Evolutionary conservation across 2,113 vertebrate genomes (phyloP), one percentile per base, ranked within the genome.

Genomic region (Thryonomys swinderianus): DNA sequence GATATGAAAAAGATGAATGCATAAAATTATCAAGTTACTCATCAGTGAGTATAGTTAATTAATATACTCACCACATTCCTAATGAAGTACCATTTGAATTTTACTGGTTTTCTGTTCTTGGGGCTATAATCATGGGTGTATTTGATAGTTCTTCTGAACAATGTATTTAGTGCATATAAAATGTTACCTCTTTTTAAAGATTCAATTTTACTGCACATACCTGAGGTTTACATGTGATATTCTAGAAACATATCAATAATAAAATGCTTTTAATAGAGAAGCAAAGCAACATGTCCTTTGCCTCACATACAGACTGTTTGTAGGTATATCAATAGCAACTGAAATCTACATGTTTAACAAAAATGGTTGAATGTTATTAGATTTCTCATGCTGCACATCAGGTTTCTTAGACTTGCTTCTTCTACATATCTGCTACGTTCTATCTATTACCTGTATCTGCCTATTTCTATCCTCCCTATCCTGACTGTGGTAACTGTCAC

Each of bases 1-100:
- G 25, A 94, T 40, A 78, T 78, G 40, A 32, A 37, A 66, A 62
- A 84, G 88, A 91, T 83, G 90, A 95, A 96, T 95, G 66, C 59
- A 57, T 93, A 85, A 79, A 91, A 80, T 85, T 53, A 95, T 34
- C 32, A 81, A 18, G 13, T 73, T 71, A 81, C 67, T 90, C 34
- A 90, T 82, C 40, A 61, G 23, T 90, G 17, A 42, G 4, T 78
- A 59, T 17, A 85, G 3, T 3, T 40, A 61, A 81, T 3, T 53
- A 86, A 40, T 42, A 48, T 1, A 89, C 34, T 4, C 37, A 93
- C 71, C 13, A 48, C 67, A 42, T 79, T 3, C 18, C n/a, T 83
- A 30, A 90, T 69, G 83, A 74, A 51, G 37, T 25, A 82, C 57
- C 37, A 85, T 34, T 27, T 73, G 37, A 89, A 93, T 61, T 61